Evolutionary conservation across 2,888 invertebrate species (phyloP), one percentile per base, ranked within the genome.

Genomic region (Cyrtodaria siliqua): DNA sequence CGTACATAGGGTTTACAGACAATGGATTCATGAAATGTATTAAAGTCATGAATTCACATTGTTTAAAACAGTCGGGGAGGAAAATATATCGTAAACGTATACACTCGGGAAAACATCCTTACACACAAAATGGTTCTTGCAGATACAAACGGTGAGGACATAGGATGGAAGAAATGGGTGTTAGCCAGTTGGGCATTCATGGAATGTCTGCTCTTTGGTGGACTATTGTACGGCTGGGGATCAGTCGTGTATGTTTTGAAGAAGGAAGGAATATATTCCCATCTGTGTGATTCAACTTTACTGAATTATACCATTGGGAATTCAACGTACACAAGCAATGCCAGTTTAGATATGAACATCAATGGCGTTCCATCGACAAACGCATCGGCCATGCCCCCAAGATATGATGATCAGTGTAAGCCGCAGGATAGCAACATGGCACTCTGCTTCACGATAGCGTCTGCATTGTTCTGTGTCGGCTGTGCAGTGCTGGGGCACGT

Each of bases 151-250:
- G 44, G 61, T n/a, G 79, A 72, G 0, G 79, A 80, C 24, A 60
- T 77, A 16, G 74, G 78, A 2, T 71, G 78, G 78, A 69, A 69
- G 63, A 84, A 82, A 18, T 85, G 63, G 38, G 16, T 87, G 50
- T 64, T 82, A 16, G 82, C 85, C 14, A 80, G 75, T 0, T 89
- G 87, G 87, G 87, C 83, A 9, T 84, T 87, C 56, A 60, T 87
- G 53, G 89, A 89, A 57, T 86, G 86, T 40, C 55, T 89, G 9
- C 52, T 86, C 2, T 87, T 89, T 71, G 89, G 85, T n/a, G 89
- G 89, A 24, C 75, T 87, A 18, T 59, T 88, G 14, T 88, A 87
- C 66, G 89, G 89, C 16, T 89, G 89, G 89, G 83, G 73, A 4
- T 87, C 89, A 8, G 67, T 89, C 8, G 83, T 86, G n/a, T 88